Percentiles rank a stretch among this genome's conserved stretches.
These are phyloP conservation scores for Odocoileus virginianus DNA, from an alignment of 2,113 vertebrate genomes.

Conservation along the genomic window DNA sequence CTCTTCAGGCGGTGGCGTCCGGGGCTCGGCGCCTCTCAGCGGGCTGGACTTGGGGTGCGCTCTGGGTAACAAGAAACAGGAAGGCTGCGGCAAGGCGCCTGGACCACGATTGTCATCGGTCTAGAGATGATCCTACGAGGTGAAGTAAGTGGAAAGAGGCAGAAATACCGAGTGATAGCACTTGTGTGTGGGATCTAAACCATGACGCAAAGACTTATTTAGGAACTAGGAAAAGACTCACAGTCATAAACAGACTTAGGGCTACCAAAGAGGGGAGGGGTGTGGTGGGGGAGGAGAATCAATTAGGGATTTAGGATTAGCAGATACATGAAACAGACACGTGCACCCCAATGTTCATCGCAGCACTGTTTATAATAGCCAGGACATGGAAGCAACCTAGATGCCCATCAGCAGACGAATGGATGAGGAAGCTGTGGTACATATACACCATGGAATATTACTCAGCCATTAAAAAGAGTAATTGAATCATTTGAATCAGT, in stretches of 20 bases:
- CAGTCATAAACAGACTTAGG: background rate
- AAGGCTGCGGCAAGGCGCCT: background rate
- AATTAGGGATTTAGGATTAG: background rate
- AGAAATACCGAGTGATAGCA: background rate
- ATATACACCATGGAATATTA: too few relatives aligned
- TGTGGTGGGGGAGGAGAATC: background rate
- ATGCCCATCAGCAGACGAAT: too few relatives aligned
- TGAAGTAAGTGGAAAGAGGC: background rate
- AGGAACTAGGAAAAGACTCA: background rate
- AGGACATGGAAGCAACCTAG: too few relatives aligned
- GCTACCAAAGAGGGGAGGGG: background rate
- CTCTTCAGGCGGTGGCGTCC: background rate
- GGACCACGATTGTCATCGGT: background rate
- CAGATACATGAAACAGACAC: background rate
- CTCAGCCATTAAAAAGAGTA: too few relatives aligned
- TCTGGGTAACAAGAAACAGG: background rate
- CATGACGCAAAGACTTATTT: background rate
- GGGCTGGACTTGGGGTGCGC: background rate
- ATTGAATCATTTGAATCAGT: too few relatives aligned
- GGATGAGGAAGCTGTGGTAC: too few relatives aligned
- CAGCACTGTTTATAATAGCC: too few relatives aligned
- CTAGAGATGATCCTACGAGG: background rate
- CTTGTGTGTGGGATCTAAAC: background rate
- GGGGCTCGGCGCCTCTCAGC: background rate
- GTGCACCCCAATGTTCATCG: too few relatives aligned